phyloP scores from a whole-genome alignment of 2,888 invertebrate species.

The Acrobasis repandana region DNA sequence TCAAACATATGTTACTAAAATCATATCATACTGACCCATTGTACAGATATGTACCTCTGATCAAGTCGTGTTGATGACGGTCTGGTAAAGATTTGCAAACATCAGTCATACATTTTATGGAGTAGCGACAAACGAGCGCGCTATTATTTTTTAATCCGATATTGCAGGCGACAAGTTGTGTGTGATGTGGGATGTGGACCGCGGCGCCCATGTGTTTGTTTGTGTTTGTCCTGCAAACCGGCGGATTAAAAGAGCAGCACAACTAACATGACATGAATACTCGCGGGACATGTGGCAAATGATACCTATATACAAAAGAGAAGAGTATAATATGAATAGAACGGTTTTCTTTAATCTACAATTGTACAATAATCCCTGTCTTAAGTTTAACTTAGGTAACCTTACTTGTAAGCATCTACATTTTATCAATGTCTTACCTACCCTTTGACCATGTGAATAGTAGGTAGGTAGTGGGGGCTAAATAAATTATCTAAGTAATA shows the following conservation, averaged over 20 bases:
- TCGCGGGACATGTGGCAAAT: conserved; percentile 27
- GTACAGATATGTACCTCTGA: not conserved
- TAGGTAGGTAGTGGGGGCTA: too few relatives aligned
- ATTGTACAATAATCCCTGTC: too few relatives aligned
- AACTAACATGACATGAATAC: conserved; percentile 38
- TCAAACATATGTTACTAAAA: too few relatives aligned
- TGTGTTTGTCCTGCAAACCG: conserved; percentile 49
- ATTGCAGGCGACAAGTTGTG: conserved; percentile 66
- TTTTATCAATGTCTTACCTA: too few relatives aligned
- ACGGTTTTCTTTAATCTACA: too few relatives aligned
- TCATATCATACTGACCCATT: too few relatives aligned
- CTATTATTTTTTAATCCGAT: conserved; percentile 76
- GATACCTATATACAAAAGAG: not conserved
- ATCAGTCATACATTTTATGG: conserved; percentile 28
- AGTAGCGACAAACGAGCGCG: conserved; percentile 44
- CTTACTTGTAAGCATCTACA: too few relatives aligned
- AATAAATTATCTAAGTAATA: too few relatives aligned
- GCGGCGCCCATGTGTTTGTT: conserved; percentile 45
- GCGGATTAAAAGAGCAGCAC: conserved; percentile 44
- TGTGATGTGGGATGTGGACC: conserved; percentile 51
- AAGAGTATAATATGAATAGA: not conserved
- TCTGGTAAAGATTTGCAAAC: conserved; percentile 28
- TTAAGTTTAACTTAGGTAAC: too few relatives aligned
- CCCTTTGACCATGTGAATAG: too few relatives aligned
- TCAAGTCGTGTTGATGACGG: not conserved